A percentile compares a stretch with the other conserved stretches of the same genome.
These are phyloP conservation scores for Philopotamus ludificatus DNA, from an alignment of 1,140 invertebrate species.

Conservation along the genomic window DNA sequence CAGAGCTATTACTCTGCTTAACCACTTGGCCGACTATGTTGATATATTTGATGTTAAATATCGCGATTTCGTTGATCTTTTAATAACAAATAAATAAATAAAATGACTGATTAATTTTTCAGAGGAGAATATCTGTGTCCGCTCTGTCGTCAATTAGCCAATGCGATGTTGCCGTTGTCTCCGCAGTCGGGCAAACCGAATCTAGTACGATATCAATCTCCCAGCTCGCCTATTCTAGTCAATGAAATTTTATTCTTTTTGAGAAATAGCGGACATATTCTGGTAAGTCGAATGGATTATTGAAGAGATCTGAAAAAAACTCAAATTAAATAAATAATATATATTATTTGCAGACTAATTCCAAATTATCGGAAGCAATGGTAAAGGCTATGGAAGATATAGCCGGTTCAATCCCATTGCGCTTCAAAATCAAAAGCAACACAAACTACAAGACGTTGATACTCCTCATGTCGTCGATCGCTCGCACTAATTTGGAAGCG, in stretches of 20 bases:
- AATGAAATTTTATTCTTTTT: slow-evolving; percentile 64
- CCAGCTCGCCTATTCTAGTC: slow-evolving; percentile 57
- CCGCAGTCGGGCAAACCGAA: slow-evolving; percentile 70
- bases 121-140: slow-evolving; percentile 92
- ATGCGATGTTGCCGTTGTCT: slow-evolving; percentile 86
- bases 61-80: too few relatives aligned
- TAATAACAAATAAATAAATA: neutral
- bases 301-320: neutral
- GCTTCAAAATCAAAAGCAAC: slow-evolving; percentile 55
- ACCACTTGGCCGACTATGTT: neutral
- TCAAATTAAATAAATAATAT: slow-evolving; percentile 7
- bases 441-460: slow-evolving; percentile 74
- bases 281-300: slow-evolving; percentile 53
- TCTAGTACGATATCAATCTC: slow-evolving; percentile 56
- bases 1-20: neutral
- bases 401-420: slow-evolving; percentile 70
- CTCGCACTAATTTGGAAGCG: slow-evolving; percentile 89
- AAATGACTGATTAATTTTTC: slow-evolving; percentile 13
- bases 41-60: too few relatives aligned
- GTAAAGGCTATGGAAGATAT: slow-evolving; percentile 91
- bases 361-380: slow-evolving; percentile 75
- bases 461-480: slow-evolving; percentile 87
- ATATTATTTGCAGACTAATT: slow-evolving; percentile 52
- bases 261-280: slow-evolving; percentile 65
- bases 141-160: slow-evolving; percentile 89